Evolutionary conservation across 2,888 invertebrate species (phyloP), one percentile per base, ranked within the genome.

Genomic region (Agonopterix arenella): DNA sequence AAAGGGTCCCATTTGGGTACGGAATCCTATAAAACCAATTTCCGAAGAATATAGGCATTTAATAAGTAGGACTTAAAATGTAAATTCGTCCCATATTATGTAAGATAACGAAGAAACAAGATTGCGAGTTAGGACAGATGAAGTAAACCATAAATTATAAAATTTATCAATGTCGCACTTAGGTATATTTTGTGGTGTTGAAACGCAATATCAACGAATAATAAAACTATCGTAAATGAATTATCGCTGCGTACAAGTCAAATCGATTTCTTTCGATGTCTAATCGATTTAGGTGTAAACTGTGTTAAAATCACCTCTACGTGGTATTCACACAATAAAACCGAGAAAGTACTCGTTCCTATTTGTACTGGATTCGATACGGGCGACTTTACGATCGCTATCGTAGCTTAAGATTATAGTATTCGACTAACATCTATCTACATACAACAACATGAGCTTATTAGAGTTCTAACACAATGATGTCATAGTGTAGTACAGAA

Each of bases 281-380:
- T 63, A 86, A 88, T 86, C 81, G 84, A 88, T 88, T 88, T 74
- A 76, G 68, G 81, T 85, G 85, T 83, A 79, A 84, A 82, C 80
- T 83, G 80, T 77, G 77, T 72, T 79, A 78, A 77, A 80, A 73
- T 71, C 68, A 46, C 51, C 50, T 49, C 44, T 44, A 47, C 44
- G 48, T 56, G 51, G 49, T 50, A 40, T 63, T 66, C 61, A 60
- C 61, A 70, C 70, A 71, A 76, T 76, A 76, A 78, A 51, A 54
- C 54, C 58, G 59, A 68, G 70, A 66, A 65, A 68, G 66, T 70
- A 70, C 71, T 68, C 66, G 68, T 70, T 76, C 71, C 68, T 80
- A 85, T 85, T 84, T 85, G 85, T 86, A 84, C 67, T 74, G 61
- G 60, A 85, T 86, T 85, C 68, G 85, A 60, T 61, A 71, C 73